Base-by-base conservation (phyloP, 2,888 invertebrate genomes). In the Dryobota labecula region DNA sequence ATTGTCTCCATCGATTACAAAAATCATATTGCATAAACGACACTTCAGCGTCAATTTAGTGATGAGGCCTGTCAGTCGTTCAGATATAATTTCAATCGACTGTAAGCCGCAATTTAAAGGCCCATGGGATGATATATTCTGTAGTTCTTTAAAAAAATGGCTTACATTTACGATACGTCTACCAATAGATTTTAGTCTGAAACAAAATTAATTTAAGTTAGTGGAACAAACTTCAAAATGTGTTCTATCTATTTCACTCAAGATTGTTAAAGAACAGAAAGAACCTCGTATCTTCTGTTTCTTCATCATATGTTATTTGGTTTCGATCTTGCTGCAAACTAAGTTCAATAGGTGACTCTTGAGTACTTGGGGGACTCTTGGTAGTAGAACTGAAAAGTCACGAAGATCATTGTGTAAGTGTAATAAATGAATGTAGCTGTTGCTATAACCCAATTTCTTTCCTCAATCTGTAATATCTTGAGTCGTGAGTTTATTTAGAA, bases 71-170 rank as follows among this genome's bases (percentile, higher is more conserved):
- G 33, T 33, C 33, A 33, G 33, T 33, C 33, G 33, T 33, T 33
- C 33, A 33, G 33, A 33, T 33, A 33, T 33, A 33, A 33, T 33
- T 33, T 33, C 33, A 33, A 49, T 49, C 24, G 49, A 24, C 49
- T 49, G 49, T 49, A 49, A 49, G 8, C 49, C 49, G 49, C 49
- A 49, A 24, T 49, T 49, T 9, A 49, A 49, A 49, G 24, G n/a
- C 49, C 49, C 49, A 49, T 24, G 49, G 49, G 24, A 24, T 49
- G 49, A 49, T 24, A 49, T 11, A 24, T 49, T 24, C 24, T 49
- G 49, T 24, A 49, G 49, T 49, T 49, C 49, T 49, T 49, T 49
- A 49, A 49, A 49, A 49, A 49, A 49, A 49, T 49, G 49, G 33
- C 33, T 33, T 33, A 33, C 33, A 33, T 33, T 33, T 33, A 33